Evolutionary conservation across 2,888 invertebrate species (phyloP).

Genomic region (Arrhopalites spinosus): DNA sequence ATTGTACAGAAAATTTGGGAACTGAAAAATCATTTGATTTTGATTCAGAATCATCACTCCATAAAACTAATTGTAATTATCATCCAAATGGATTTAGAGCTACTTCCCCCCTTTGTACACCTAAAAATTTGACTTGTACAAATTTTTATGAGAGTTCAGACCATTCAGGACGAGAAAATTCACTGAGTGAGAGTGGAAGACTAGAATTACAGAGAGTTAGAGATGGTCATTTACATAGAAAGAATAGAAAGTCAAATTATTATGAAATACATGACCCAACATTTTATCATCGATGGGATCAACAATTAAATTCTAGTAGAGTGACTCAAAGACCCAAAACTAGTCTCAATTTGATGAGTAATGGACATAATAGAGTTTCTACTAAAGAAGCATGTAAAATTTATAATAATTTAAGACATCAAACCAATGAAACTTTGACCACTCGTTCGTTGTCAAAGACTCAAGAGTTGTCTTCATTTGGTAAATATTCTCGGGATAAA

Average conservation of each 20-base stretch:
- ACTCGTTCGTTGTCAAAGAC: background rate
- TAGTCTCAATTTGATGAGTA: background rate
- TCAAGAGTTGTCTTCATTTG: background rate
- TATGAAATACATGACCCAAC: constrained; percentile 7
- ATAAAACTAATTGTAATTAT: too few relatives aligned
- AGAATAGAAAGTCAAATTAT: background rate
- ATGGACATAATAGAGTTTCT: background rate
- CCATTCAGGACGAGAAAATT: too few relatives aligned
- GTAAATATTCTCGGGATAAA: background rate
- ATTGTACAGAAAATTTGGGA: too few relatives aligned
- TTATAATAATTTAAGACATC: background rate
- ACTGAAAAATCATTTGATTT: too few relatives aligned
- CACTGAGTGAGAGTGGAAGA: background rate
- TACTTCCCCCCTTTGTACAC: too few relatives aligned
- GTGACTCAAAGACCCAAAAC: background rate
- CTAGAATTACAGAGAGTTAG: constrained; percentile 3
- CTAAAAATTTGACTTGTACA: background rate
- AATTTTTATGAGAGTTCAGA: background rate
- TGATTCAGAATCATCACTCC: background rate
- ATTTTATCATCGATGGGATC: background rate
- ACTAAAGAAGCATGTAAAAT: background rate
- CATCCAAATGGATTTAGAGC: too few relatives aligned
- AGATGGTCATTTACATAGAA: background rate
- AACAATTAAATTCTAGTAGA: background rate
- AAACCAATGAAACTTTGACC: background rate